Conservation (phyloP, 2,797 vertebrate genomes). For the Sebastolobus alascanus region DNA sequence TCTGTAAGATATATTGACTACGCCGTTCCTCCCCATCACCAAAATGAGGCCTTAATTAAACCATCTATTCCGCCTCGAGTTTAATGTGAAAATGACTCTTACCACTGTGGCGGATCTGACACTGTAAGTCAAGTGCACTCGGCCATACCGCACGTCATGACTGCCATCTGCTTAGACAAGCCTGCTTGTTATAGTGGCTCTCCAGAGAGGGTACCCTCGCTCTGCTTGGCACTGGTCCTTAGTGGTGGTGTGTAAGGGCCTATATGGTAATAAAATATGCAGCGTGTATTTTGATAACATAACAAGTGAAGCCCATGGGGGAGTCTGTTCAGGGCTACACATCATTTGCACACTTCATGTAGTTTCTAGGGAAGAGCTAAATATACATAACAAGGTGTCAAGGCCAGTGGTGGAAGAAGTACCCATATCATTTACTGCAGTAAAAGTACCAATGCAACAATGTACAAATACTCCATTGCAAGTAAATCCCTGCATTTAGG, state of each 20-base stretch:
- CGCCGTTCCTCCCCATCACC: constrained; percentile 3
- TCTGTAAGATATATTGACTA: constrained; percentile 13
- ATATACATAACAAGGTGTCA: constrained; percentile 22
- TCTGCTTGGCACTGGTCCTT: constrained; percentile 50
- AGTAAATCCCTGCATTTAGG: not conserved
- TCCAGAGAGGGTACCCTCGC: constrained; percentile 47
- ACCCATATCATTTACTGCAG: not conserved
- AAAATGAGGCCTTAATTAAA: constrained; percentile 49
- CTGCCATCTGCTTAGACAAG: constrained; percentile 63
- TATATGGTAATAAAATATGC: constrained; percentile 47
- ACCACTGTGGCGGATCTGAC: constrained; percentile 38
- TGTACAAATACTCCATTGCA: not conserved
- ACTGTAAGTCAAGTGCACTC: constrained; percentile 53
- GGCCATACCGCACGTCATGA: constrained; percentile 52
- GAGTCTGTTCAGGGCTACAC: constrained; percentile 20
- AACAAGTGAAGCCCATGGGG: constrained; percentile 29
- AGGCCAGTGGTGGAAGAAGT: constrained; percentile 4
- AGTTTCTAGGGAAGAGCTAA: constrained; percentile 1
- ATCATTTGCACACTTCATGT: constrained; percentile 29
- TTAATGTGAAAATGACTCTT: constrained; percentile 51
- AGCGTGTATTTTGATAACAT: constrained; percentile 33
- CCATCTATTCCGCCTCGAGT: constrained; percentile 37
- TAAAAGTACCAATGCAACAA: not conserved
- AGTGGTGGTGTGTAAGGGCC: constrained; percentile 37
- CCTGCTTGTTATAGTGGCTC: constrained; percentile 51